Percentiles rank a stretch among this genome's conserved stretches.
Evolutionary conservation across 2,888 invertebrate genomes (phyloP).

Genomic region (Pegoplata infirma): DNA sequence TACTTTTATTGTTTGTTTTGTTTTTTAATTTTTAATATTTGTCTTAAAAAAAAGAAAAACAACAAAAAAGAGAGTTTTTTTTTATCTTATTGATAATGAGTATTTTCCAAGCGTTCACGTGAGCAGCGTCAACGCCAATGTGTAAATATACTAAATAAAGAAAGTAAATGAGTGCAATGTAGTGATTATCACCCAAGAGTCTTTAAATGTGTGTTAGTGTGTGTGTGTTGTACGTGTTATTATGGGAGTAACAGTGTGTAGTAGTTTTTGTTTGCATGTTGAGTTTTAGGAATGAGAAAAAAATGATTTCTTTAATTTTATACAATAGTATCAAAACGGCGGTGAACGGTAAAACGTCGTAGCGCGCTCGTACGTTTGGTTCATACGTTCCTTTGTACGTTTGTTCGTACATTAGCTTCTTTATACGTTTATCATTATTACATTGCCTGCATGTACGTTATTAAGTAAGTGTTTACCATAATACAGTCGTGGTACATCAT

Average conservation of each 20-base stretch:
- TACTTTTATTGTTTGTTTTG: too few relatives aligned
- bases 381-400: conserved; percentile 49
- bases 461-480: conserved; percentile 27
- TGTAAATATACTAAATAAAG: conserved; percentile 46
- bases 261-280: conserved; percentile 17
- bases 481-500: conserved; percentile 45
- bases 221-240: too few relatives aligned
- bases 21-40: too few relatives aligned
- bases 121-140: conserved; percentile 54
- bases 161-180: conserved; percentile 55
- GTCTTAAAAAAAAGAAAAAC: too few relatives aligned
- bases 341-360: conserved; percentile 63
- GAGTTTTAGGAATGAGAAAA: conserved; percentile 46
- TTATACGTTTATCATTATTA: conserved; percentile 36
- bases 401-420: conserved; percentile 45
- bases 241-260: conserved; percentile 16
- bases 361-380: conserved; percentile 53
- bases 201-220: neutral
- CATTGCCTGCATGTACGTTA: conserved; percentile 43
- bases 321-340: conserved; percentile 63
- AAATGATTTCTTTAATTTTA: conserved; percentile 53
- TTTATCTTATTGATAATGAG: conserved; percentile 51
- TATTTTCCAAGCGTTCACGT: conserved; percentile 41
- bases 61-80: conserved; percentile 41
- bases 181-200: conserved; percentile 49